Evolutionary conservation across 2,113 vertebrate genomes (phyloP), one percentile per base, ranked within the genome.

Genomic region (Hippotragus niger): DNA sequence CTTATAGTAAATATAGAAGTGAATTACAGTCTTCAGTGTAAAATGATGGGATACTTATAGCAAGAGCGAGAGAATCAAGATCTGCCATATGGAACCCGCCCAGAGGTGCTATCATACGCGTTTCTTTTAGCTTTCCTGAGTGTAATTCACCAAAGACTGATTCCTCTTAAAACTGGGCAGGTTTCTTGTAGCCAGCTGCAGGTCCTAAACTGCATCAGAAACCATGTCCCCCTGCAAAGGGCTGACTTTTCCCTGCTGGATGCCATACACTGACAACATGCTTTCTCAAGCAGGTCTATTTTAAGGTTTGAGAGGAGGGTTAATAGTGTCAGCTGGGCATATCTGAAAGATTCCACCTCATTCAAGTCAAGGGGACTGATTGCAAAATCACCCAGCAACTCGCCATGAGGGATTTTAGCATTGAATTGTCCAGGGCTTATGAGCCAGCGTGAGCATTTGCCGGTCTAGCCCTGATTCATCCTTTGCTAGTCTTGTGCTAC

Each of bases 271-370:
- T 64, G 88, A 96, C 95, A 91, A 95, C 60, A 71, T 17, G 27
- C 67, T 85, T 95, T 60, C 85, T 64, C 53, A 86, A 95, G 91
- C 81, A 80, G 86, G 62, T 93, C 91, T 92, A 88, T 94, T 93
- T 89, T 80, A 90, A 97, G 91, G 94, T 80, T 80, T 95, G 52
- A 87, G 83, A 95, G 64, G 50, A 67, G 53, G 36, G 57, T 88
- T 97, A 97, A 97, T 81, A 71, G 94, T 87, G 82, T 40, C 94
- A 67, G 93, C 84, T 95, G 94, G 53, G 57, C 15, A 15, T 17
- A 82, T 52, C 91, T 43, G 62, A 93, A 86, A 76, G 89, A 93
- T 62, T 88, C 88, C 89, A 71, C 91, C 62, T 92, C 85, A 27
- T 31, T 31, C 1, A 40, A 82, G 91, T 92, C 78, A 92, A 92